Conservation (phyloP, 2,888 invertebrate species). For the Leptinotarsa peninsularis region DNA sequence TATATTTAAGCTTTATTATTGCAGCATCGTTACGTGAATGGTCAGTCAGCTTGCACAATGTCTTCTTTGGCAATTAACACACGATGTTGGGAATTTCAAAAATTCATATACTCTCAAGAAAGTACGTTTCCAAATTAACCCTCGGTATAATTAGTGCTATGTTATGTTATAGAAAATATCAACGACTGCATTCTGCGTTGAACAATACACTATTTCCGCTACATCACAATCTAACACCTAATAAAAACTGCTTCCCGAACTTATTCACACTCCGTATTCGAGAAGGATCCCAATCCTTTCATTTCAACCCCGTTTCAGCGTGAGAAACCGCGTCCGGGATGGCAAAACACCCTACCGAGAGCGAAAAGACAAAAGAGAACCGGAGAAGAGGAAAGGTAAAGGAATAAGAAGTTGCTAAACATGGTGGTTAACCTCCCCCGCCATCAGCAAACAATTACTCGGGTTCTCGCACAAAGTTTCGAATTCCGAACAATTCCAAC, state of each 20-base stretch:
- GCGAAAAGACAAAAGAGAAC: conserved; percentile 1
- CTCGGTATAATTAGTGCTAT: too few species aligned
- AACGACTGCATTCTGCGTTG: too few species aligned
- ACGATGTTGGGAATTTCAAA: too few species aligned
- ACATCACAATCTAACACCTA: neutral
- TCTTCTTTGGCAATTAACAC: too few species aligned
- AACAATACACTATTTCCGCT: neutral
- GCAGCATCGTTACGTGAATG: too few species aligned
- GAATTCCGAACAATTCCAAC: conserved; percentile 24
- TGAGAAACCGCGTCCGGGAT: conserved; percentile 3
- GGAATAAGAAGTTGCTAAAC: conserved; percentile 48
- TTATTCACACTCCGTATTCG: neutral
- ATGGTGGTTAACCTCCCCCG: conserved; percentile 55
- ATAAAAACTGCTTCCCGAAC: neutral
- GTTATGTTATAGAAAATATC: neutral
- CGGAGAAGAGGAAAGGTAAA: conserved; percentile 32
- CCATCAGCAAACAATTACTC: conserved; percentile 55
- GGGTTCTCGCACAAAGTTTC: conserved; percentile 26
- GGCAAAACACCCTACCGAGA: conserved; percentile 1
- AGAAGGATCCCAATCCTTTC: neutral
- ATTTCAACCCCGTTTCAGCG: neutral
- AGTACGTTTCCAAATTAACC: too few species aligned
- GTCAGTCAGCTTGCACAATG: too few species aligned
- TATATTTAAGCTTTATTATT: too few species aligned
- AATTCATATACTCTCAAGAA: too few species aligned